Base-by-base conservation (phyloP, 1,140 invertebrate genomes). In the Ectropis grisescens region DNA sequence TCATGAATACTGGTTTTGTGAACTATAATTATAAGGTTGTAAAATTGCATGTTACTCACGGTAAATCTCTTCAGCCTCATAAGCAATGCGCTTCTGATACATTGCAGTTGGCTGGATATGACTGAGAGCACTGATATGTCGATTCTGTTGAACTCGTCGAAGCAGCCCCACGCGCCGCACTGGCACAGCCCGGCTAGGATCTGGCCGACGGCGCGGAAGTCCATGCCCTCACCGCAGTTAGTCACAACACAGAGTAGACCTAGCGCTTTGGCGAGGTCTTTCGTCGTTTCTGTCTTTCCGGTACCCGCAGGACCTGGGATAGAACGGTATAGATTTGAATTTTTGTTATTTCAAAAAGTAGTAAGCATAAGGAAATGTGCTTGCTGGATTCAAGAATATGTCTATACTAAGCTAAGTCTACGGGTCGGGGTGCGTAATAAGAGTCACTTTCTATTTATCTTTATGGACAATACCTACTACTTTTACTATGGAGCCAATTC, bases 191-290 rank as follows among this genome's bases (percentile, higher is more conserved):
- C 95, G 0, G 90, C 87, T 9, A 96, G 82, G 40, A 93, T 95
- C 54, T 93, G 94, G 0, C 93, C 93, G 16, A 97, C 91, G 0
- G 93, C 91, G 22, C 88, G 82, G 59, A 89, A 95, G 75, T 97
- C 93, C 93, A 96, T 95, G 9, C 92, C 92, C 80, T 96, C 93
- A 0, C 93, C 92, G 70, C 95, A 97, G 75, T 97, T 96, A 0
- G 93, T 96, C 1, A 97, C 94, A 13, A 97, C 85, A 61, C 93
- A 96, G 0, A 96, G 79, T 7, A 95, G 72, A 2, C 92, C 95
- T 41, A 96, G 69, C 2, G 93, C 92, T 80, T 95, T 95, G 0
- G 94, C 94, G 28, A 97, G 76, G 84, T 96, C 94, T 66, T 96
- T 96, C 0, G 89, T 89, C 0, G 94, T 96, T 80, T 96, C 94